These are phyloP conservation scores for Eidolon helvum DNA, from an alignment of 2,113 vertebrate species.

Conservation along the genomic window DNA sequence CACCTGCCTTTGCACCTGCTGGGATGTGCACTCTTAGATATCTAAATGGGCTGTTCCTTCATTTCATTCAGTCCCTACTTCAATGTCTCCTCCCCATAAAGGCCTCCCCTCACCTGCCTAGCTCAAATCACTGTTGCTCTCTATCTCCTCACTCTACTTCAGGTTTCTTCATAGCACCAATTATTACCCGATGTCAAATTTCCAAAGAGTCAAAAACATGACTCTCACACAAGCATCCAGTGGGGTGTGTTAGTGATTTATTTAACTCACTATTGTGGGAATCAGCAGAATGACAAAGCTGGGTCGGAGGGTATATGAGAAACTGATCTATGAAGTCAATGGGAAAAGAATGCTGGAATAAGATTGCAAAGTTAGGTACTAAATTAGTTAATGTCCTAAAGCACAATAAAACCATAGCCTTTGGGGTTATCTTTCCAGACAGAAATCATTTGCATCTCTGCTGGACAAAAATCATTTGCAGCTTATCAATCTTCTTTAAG, in stretches of 20 bases:
- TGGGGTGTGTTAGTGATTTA: neutral
- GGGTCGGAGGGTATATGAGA: neutral
- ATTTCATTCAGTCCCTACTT: neutral
- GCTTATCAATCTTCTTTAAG: slow-evolving; percentile 55
- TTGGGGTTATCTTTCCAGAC: slow-evolving; percentile 40
- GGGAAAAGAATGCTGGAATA: neutral
- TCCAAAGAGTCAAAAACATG: slow-evolving; percentile 50
- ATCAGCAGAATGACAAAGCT: neutral
- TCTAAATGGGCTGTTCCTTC: neutral
- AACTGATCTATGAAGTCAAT: neutral
- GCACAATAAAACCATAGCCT: neutral
- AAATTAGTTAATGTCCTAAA: slow-evolving; percentile 16
- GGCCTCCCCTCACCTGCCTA: neutral
- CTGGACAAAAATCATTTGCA: slow-evolving; percentile 49
- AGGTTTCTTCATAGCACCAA: neutral
- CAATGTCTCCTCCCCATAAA: slow-evolving; percentile 19
- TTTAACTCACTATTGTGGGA: neutral
- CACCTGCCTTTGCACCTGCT: neutral
- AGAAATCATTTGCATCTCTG: slow-evolving; percentile 55
- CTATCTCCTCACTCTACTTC: neutral
- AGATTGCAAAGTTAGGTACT: neutral
- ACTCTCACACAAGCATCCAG: neutral
- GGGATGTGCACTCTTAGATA: no score
- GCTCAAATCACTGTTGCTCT: neutral
- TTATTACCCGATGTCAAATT: slow-evolving; percentile 60